Evolutionary conservation across 2,797 vertebrate genomes (phyloP).

Genomic region (Esox lucius): DNA sequence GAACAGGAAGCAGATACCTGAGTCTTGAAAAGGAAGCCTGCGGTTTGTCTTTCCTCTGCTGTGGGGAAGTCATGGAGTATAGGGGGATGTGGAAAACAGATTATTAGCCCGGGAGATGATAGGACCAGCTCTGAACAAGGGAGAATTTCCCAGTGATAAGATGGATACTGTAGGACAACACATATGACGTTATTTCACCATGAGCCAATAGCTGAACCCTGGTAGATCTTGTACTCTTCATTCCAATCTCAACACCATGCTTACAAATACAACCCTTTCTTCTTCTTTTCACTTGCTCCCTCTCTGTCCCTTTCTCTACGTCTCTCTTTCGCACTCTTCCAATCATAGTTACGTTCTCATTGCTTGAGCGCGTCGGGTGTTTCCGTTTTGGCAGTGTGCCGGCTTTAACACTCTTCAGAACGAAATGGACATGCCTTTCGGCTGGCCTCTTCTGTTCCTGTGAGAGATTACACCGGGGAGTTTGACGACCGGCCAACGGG

Average conservation of each 20-base stretch:
- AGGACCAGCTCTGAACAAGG: constrained; percentile 61
- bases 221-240: constrained; percentile 52
- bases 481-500: constrained; percentile 49
- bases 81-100: constrained; percentile 72
- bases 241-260: constrained; percentile 51
- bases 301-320: neutral
- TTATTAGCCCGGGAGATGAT: constrained; percentile 70
- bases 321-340: constrained; percentile 8
- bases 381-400: constrained; percentile 27
- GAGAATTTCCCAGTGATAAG: constrained; percentile 70
- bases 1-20: constrained; percentile 37
- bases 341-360: constrained; percentile 45
- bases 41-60: constrained; percentile 20
- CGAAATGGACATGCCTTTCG: constrained; percentile 56
- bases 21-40: neutral
- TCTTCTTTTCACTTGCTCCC: constrained; percentile 13
- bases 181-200: constrained; percentile 47
- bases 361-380: constrained; percentile 38
- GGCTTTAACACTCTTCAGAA: constrained; percentile 66
- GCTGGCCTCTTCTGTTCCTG: constrained; percentile 52
- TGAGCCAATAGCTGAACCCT: constrained; percentile 50
- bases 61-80: constrained; percentile 62
- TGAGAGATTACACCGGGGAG: constrained; percentile 63
- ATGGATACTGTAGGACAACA: constrained; percentile 59
- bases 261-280: constrained; percentile 50